A percentile compares a stretch with the other conserved stretches of the same genome.
Conservation (phyloP, 2,797 vertebrate genomes). For the Myiothlypis chrysogaster region DNA sequence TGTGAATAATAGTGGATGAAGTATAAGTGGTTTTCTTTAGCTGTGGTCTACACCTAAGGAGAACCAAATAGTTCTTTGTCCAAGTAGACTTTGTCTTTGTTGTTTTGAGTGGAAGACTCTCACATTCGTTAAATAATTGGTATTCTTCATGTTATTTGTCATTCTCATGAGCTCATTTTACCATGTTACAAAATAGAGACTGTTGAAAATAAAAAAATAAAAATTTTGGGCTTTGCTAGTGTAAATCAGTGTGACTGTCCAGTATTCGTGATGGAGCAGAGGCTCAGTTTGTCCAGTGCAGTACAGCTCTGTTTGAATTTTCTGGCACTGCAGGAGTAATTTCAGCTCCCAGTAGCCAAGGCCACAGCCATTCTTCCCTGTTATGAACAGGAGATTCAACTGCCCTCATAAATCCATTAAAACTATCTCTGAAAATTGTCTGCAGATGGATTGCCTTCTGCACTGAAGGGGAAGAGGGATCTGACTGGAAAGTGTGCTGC, state of each 20-base stretch:
- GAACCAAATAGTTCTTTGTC: neutral
- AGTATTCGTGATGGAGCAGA: rapidly evolving
- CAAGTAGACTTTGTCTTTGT: neutral
- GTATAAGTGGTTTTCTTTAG: neutral
- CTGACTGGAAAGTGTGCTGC: neutral
- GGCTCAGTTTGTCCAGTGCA: neutral
- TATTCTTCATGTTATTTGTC: neutral
- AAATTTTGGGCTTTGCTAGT: neutral
- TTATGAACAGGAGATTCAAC: neutral
- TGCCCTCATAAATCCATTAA: neutral
- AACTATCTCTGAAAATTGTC: neutral
- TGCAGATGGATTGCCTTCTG: neutral
- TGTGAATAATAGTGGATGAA: neutral
- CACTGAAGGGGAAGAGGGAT: neutral
- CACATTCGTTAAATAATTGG: neutral
- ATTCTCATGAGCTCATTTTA: neutral
- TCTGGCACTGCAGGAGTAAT: neutral
- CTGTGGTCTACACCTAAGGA: neutral
- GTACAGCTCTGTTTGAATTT: neutral
- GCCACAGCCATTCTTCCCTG: rapidly evolving
- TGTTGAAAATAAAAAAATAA: neutral
- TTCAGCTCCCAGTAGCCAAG: rapidly evolving
- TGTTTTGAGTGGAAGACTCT: neutral
- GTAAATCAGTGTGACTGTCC: neutral
- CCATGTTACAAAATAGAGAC: neutral